phyloP scores from a whole-genome alignment of 2,888 invertebrate species.

The Eristalis pertinax region DNA sequence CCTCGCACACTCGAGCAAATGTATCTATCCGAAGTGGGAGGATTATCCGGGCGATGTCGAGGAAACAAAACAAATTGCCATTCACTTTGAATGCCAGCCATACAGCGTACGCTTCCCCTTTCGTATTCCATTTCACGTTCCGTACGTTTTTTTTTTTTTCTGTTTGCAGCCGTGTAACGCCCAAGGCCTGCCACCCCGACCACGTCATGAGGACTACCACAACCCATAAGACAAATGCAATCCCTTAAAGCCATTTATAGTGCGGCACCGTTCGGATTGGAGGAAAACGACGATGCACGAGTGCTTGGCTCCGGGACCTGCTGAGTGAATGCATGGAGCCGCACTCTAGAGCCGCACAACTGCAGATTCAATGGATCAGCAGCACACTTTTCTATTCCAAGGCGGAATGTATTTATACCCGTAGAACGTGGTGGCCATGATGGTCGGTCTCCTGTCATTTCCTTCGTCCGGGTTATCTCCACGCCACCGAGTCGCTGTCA shows the following conservation, averaged over 20 bases:
- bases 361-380: conserved; percentile 7
- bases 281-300: conserved; percentile 21
- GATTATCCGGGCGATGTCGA: conserved; percentile 61
- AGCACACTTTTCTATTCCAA: background rate
- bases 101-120: conserved; percentile 11
- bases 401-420: conserved; percentile 22
- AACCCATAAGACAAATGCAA: conserved; percentile 64
- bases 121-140: conserved; percentile 32
- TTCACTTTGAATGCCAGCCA: conserved; percentile 66
- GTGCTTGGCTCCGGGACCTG: conserved; percentile 42
- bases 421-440: conserved; percentile 16
- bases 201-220: conserved; percentile 26
- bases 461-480: conserved; percentile 19
- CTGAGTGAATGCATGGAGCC: conserved; percentile 48
- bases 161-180: conserved; percentile 42
- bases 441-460: conserved; percentile 28
- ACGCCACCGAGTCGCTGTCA: conserved; percentile 25
- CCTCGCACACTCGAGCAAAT: background rate
- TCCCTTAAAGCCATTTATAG: conserved; percentile 45
- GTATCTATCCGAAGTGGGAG: conserved; percentile 28
- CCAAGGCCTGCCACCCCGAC: conserved; percentile 23
- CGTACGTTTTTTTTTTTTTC: conserved; percentile 25
- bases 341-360: background rate
- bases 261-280: conserved; percentile 11
- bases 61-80: conserved; percentile 69